Percentiles rank a stretch among this genome's conserved stretches.
Conservation (phyloP, 92 coral and sea anemone genomes). For the Plumapathes pennacea region DNA sequence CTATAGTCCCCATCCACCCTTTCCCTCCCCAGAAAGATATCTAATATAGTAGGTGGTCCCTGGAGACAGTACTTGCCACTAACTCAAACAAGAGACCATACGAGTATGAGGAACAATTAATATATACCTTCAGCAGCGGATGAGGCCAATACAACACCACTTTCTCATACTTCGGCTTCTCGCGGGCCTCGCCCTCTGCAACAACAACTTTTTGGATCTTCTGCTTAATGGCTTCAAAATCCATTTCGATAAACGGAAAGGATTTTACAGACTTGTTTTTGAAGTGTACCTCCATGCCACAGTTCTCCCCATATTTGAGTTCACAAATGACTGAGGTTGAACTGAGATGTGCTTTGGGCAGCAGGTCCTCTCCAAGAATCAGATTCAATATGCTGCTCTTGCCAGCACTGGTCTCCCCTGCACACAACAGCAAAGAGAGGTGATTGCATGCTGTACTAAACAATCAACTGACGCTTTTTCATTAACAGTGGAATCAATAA, state of each 20-base stretch:
- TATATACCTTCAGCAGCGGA: constrained; percentile 11
- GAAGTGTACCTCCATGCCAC: not conserved
- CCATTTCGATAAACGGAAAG: not conserved
- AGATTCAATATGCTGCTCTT: constrained; percentile 19
- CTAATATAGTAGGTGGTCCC: no score
- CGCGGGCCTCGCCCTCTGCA: not conserved
- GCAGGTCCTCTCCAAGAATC: constrained; percentile 16
- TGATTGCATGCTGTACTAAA: no score
- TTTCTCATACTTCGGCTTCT: constrained; percentile 9
- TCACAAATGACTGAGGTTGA: constrained; percentile 27
- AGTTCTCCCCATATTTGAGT: constrained; percentile 7
- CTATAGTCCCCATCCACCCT: no score
- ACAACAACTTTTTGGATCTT: not conserved
- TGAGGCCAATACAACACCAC: constrained; percentile 16
- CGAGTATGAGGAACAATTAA: no score
- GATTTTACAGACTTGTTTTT: not conserved
- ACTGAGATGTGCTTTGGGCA: constrained; percentile 6
- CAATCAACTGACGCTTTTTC: no score
- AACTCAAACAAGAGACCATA: no score
- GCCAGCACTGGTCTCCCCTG: constrained; percentile 26
- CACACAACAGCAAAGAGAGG: no score
- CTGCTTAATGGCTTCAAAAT: not conserved
- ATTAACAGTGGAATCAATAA: no score
- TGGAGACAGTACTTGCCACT: no score
- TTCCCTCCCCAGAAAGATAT: no score